phyloP scores from a whole-genome alignment of 2,113 vertebrate species.

The Platysternon megacephalum region DNA sequence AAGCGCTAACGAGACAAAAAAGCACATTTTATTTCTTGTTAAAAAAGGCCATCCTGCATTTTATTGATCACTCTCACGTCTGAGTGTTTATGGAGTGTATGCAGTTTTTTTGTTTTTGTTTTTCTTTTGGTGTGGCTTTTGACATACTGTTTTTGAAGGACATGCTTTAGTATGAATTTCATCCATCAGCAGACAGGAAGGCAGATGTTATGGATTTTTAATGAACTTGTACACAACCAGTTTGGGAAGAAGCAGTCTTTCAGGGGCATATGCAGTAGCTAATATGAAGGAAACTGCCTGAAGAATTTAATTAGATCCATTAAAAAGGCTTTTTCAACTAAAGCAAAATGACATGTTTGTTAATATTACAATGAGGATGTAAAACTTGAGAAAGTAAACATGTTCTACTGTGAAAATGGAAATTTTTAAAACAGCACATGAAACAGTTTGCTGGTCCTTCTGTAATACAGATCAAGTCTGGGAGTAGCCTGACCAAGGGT shows the following conservation, averaged over 20 bases:
- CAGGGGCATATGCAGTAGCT: neutral
- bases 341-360: neutral
- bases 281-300: neutral
- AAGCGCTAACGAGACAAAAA: constrained; percentile 56
- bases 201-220: rapidly evolving
- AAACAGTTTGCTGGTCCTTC: neutral
- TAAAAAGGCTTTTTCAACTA: neutral
- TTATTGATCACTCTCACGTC: neutral
- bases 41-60: neutral
- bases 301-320: neutral
- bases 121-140: neutral
- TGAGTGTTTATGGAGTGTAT: neutral
- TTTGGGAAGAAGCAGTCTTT: neutral
- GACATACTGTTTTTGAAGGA: neutral
- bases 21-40: constrained; percentile 12
- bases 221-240: neutral
- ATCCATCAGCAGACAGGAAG: neutral
- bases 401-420: neutral
- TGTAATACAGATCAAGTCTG: neutral
- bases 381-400: neutral
- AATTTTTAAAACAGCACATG: neutral
- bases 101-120: rapidly evolving
- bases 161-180: neutral
- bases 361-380: rapidly evolving
- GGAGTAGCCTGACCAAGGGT: neutral